Percentiles rank a stretch among this genome's conserved stretches.
These are phyloP conservation scores for Calidris pugnax DNA, from an alignment of 2,113 vertebrate species.

Conservation along the genomic window DNA sequence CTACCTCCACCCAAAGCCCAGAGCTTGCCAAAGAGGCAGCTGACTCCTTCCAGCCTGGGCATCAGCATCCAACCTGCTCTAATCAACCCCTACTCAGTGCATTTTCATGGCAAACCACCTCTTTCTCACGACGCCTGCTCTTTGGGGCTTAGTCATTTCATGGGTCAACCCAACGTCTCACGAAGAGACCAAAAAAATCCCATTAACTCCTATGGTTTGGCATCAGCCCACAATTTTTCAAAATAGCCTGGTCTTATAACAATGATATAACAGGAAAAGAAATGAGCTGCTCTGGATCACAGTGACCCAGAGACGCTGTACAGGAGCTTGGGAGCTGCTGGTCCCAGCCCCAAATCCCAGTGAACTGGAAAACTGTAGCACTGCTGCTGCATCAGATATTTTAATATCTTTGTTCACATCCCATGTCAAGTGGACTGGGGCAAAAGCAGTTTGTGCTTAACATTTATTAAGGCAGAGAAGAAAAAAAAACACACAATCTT, in stretches of 20 bases:
- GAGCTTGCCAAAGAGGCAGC: not conserved
- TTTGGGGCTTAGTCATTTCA: not conserved
- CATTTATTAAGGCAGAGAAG: not conserved
- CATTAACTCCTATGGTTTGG: not conserved
- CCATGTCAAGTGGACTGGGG: not conserved
- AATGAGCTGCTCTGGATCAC: not conserved
- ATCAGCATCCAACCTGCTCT: not conserved
- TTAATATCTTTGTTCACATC: not conserved
- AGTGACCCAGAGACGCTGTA: not conserved
- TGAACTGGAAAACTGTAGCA: not conserved
- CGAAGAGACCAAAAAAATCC: not conserved
- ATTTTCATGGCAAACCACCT: not conserved
- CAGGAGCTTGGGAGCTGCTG: not conserved
- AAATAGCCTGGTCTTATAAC: not conserved
- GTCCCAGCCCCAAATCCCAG: not conserved
- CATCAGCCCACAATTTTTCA: not conserved
- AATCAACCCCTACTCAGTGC: accelerated
- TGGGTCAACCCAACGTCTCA: not conserved
- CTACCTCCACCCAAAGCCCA: not conserved
- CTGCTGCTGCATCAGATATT: not conserved
- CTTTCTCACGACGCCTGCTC: not conserved
- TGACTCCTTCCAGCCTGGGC: not conserved
- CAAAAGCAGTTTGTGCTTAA: not conserved
- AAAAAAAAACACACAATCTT: not conserved
- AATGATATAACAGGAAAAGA: not conserved